A percentile compares a stretch with the other conserved stretches of the same genome.
Evolutionary conservation across 2,888 invertebrate species (phyloP).

Genomic region (Eretmocerus hayati): DNA sequence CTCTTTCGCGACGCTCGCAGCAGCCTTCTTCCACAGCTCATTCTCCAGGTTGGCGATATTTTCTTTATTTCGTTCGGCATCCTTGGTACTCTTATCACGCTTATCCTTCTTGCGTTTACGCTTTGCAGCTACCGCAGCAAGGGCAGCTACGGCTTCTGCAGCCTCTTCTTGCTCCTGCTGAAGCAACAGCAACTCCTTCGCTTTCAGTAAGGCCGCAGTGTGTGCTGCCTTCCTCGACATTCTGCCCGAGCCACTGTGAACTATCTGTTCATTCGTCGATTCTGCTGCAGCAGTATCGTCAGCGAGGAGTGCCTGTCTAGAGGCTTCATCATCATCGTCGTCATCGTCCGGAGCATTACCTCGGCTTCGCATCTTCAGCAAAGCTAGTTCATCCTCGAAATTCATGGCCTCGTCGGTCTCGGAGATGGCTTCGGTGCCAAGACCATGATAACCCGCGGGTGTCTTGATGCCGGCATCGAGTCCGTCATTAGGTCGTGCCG

Average conservation of each 20-base stretch:
- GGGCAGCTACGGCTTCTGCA: no score
- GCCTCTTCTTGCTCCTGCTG: constrained; percentile 8
- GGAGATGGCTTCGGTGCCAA: constrained; percentile 48
- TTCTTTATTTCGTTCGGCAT: constrained; percentile 49
- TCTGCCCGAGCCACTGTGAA: constrained; percentile 10
- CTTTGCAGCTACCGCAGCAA: no score
- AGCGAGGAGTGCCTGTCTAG: constrained; percentile 25
- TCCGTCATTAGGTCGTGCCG: constrained; percentile 32
- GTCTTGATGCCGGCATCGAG: constrained; percentile 45
- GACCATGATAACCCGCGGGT: constrained; percentile 42
- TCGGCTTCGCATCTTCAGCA: constrained; percentile 40
- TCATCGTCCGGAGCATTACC: constrained; percentile 45
- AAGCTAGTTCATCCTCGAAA: constrained; percentile 44
- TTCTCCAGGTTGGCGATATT: constrained; percentile 49
- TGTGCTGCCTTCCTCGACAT: constrained; percentile 25
- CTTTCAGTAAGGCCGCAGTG: no score
- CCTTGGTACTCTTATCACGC: constrained; percentile 47
- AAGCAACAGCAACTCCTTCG: constrained; percentile 22
- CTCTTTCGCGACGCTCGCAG: constrained; percentile 66
- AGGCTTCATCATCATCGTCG: constrained; percentile 43
- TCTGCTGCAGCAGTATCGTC: neutral
- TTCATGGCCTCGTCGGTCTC: constrained; percentile 46
- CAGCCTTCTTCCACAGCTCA: constrained; percentile 68
- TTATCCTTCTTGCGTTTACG: constrained; percentile 47
- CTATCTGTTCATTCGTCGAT: neutral